These are phyloP conservation scores for Amblyopsis hoosieri DNA, from an alignment of 2,797 vertebrate genomes.

Conservation along the genomic window DNA sequence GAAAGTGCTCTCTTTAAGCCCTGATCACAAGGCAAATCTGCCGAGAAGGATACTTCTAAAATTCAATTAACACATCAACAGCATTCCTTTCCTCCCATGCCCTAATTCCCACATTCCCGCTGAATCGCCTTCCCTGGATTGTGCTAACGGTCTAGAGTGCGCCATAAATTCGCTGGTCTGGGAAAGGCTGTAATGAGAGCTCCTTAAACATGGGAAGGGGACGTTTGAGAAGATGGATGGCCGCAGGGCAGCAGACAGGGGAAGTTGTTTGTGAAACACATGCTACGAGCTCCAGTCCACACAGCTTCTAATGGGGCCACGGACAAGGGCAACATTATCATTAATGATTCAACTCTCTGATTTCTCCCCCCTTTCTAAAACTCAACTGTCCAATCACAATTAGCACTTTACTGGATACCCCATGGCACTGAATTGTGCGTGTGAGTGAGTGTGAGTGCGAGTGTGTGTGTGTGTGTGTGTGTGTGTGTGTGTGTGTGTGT, in stretches of 20 bases:
- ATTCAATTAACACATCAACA: constrained; percentile 78
- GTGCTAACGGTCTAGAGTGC: constrained; percentile 73
- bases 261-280: constrained; percentile 91
- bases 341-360: constrained; percentile 88
- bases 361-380: constrained; percentile 44
- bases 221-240: constrained; percentile 78
- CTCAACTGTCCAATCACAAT: constrained; percentile 73
- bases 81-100: constrained; percentile 68
- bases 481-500: constrained; percentile 42
- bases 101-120: constrained; percentile 77
- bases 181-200: constrained; percentile 73
- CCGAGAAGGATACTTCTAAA: constrained; percentile 66
- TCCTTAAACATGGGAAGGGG: constrained; percentile 77
- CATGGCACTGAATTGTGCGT: constrained; percentile 56
- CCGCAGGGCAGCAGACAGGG: constrained; percentile 79
- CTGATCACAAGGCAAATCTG: constrained; percentile 44
- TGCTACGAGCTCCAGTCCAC: constrained; percentile 83
- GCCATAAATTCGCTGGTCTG: constrained; percentile 76
- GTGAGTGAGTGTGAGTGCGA: background rate
- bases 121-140: constrained; percentile 74
- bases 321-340: constrained; percentile 92
- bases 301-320: constrained; percentile 90
- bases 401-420: constrained; percentile 90
- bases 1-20: constrained; percentile 23
- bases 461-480: background rate